Conservation (phyloP, 2,888 invertebrate species). For the Athalia rosae region DNA sequence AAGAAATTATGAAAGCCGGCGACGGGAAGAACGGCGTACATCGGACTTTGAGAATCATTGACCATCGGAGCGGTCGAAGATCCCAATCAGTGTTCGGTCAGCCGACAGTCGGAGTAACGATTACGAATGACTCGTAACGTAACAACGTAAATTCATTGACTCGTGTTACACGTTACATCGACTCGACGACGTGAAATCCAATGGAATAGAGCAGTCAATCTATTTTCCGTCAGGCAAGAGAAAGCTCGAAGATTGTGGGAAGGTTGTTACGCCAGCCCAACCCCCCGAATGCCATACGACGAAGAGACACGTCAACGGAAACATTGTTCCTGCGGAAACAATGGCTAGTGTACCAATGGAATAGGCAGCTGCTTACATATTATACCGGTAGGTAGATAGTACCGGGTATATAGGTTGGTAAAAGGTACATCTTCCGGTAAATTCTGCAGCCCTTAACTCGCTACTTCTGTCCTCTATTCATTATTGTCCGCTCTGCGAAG, state of each 20-base stretch:
- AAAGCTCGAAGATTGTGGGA: conserved; percentile 5
- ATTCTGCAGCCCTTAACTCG: neutral
- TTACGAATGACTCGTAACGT: too few species aligned
- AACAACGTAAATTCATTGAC: too few species aligned
- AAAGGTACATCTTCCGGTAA: neutral
- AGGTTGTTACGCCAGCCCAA: neutral
- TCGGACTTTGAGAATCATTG: too few species aligned
- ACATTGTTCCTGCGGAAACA: conserved; percentile 36
- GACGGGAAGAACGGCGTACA: too few species aligned
- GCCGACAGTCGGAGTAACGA: too few species aligned
- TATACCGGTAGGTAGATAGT: too few species aligned
- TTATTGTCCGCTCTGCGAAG: neutral
- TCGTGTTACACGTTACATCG: neutral
- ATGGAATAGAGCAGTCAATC: conserved; percentile 16
- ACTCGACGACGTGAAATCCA: neutral
- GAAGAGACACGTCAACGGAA: conserved; percentile 33
- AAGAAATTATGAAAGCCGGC: too few species aligned
- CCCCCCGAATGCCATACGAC: neutral
- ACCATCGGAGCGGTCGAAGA: too few species aligned
- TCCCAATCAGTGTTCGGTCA: too few species aligned
- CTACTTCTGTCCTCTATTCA: conserved; percentile 1
- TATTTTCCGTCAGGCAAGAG: conserved; percentile 14
- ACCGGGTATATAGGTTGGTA: too few species aligned
- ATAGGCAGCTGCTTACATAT: too few species aligned
- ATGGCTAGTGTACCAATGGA: conserved; percentile 15